These are phyloP conservation scores for Peromyscus nudipes DNA, from an alignment of 2,797 vertebrate genomes.

Conservation along the genomic window DNA sequence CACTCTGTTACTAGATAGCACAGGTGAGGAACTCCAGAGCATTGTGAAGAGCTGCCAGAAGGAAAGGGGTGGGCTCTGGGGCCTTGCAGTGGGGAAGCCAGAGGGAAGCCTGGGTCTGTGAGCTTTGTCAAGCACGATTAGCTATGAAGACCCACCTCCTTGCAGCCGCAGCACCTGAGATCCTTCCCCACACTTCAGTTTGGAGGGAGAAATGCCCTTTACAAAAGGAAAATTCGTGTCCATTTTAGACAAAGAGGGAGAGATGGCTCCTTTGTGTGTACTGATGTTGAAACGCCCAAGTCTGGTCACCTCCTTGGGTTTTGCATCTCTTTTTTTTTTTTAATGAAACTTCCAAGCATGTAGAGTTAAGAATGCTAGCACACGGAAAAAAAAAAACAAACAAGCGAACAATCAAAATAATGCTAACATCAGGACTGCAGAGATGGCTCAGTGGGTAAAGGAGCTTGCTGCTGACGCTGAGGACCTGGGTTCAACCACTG, in stretches of 20 bases:
- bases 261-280: neutral
- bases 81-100: neutral
- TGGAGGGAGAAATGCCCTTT: neutral
- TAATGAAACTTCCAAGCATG: neutral
- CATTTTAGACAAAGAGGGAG: constrained; percentile 13
- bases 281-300: neutral
- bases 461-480: neutral
- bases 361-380: neutral
- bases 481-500: neutral
- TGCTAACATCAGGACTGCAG: neutral
- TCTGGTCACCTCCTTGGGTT: neutral
- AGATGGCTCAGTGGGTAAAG: neutral
- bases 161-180: neutral
- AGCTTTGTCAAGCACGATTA: neutral
- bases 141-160: neutral
- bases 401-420: neutral
- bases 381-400: too few species aligned
- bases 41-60: neutral
- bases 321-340: neutral
- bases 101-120: neutral
- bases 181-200: neutral
- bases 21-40: neutral
- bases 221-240: neutral
- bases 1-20: neutral
- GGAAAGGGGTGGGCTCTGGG: neutral